These are phyloP conservation scores for Castor canadensis DNA, from an alignment of 2,113 vertebrate genomes.

Conservation along the genomic window DNA sequence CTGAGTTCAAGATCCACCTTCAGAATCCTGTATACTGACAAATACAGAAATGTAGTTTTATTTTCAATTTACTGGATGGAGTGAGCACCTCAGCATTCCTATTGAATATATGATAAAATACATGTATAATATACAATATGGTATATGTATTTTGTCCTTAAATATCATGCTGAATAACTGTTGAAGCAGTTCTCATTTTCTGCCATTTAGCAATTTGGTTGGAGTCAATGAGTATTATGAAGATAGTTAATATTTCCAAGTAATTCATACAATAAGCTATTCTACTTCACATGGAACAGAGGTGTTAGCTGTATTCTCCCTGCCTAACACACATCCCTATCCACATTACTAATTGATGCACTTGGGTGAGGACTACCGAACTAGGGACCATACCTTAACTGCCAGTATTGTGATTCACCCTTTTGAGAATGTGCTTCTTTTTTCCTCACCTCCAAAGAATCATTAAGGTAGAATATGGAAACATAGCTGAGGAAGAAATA, in stretches of 20 bases:
- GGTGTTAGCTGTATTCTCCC: not conserved
- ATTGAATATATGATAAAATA: constrained; percentile 61
- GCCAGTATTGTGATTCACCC: not conserved
- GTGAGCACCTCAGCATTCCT: constrained; percentile 36
- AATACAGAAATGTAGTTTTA: constrained; percentile 48
- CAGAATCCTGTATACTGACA: constrained; percentile 71
- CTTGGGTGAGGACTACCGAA: not conserved
- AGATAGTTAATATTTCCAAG: not conserved
- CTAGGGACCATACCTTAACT: not conserved
- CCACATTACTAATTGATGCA: fast-evolving
- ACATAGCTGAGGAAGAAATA: not conserved
- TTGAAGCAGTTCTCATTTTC: constrained; percentile 32
- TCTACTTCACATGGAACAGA: not conserved
- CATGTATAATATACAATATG: constrained; percentile 8
- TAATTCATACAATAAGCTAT: not conserved
- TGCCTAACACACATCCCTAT: fast-evolving
- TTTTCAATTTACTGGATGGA: constrained; percentile 67
- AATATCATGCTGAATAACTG: constrained; percentile 64
- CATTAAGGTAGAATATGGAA: not conserved
- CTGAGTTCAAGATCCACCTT: constrained; percentile 49
- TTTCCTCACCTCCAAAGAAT: not conserved
- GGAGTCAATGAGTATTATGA: constrained; percentile 67
- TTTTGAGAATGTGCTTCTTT: not conserved
- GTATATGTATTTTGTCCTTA: constrained; percentile 54
- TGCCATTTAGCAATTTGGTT: constrained; percentile 55